Evolutionary conservation across 2,113 vertebrate genomes (phyloP).

Genomic region (Arenaria interpres): DNA sequence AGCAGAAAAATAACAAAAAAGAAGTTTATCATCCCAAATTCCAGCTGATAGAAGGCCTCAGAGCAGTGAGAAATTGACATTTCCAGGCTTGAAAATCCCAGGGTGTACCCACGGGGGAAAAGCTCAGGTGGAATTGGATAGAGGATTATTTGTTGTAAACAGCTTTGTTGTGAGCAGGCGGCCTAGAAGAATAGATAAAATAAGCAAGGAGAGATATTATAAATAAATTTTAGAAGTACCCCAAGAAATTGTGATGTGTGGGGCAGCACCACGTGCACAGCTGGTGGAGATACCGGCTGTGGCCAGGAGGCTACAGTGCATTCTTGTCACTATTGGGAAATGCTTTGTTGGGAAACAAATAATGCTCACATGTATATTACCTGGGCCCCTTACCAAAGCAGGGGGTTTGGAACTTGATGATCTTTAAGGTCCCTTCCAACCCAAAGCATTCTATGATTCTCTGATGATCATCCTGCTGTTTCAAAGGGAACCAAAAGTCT

Average conservation of each 20-base stretch:
- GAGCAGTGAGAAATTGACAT: neutral
- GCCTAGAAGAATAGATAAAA: neutral
- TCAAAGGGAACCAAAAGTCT: neutral
- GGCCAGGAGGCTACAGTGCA: neutral
- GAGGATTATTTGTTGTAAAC: neutral
- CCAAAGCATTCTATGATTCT: too few relatives aligned
- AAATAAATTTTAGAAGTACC: neutral
- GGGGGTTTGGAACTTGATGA: too few relatives aligned
- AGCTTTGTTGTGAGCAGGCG: neutral
- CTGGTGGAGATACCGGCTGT: rapidly evolving
- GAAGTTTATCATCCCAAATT: neutral
- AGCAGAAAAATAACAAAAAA: neutral
- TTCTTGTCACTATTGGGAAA: neutral
- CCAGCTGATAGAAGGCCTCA: neutral
- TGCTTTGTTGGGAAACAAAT: neutral
- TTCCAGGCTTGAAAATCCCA: neutral
- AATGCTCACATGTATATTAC: neutral
- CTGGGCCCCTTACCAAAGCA: too few relatives aligned
- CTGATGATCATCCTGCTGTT: neutral
- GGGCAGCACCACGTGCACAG: neutral
- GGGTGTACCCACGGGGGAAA: neutral
- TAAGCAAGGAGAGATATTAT: neutral
- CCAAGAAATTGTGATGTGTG: neutral
- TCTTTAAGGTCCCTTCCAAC: too few relatives aligned
- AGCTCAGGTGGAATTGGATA: rapidly evolving